Conservation (phyloP, 2,888 invertebrate species). For the Dendrolimus pini region DNA sequence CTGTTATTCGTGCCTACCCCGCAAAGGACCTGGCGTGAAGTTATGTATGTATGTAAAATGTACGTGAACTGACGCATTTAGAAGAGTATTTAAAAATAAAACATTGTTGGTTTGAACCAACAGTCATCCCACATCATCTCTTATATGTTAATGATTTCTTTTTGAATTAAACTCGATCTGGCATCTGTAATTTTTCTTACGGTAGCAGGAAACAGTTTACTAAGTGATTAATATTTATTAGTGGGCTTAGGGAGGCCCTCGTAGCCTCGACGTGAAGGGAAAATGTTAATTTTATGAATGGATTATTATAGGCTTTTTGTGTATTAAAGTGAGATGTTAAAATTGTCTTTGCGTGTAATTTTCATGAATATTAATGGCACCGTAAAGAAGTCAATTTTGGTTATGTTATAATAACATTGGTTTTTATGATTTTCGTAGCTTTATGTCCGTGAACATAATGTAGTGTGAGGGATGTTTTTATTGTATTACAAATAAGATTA, state of each 20-base stretch:
- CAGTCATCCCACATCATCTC: slow-evolving; percentile 26
- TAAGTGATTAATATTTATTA: slow-evolving; percentile 68
- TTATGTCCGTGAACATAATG: too few relatives aligned
- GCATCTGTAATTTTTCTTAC: slow-evolving; percentile 47
- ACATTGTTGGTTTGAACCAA: too few relatives aligned
- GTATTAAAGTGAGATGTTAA: neutral
- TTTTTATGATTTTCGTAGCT: neutral
- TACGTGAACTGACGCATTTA: too few relatives aligned
- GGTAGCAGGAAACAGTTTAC: slow-evolving; percentile 68
- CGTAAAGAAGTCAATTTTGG: neutral
- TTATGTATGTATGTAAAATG: too few relatives aligned
- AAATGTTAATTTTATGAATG: slow-evolving; percentile 39
- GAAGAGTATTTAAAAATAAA: too few relatives aligned
- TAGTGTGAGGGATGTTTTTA: too few relatives aligned
- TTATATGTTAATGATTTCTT: slow-evolving; percentile 59
- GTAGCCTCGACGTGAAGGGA: slow-evolving; percentile 8
- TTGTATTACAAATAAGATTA: too few relatives aligned
- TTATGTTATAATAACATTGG: neutral
- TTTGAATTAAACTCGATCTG: slow-evolving; percentile 50
- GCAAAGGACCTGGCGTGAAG: too few relatives aligned
- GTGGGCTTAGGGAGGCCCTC: slow-evolving; percentile 15
- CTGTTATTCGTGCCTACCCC: too few relatives aligned
- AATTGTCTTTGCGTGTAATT: neutral
- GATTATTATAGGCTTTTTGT: slow-evolving; percentile 14
- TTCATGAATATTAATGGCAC: neutral